phyloP scores from a whole-genome alignment of 1,140 invertebrate genomes.

The Meloidogyne hapla region DNA sequence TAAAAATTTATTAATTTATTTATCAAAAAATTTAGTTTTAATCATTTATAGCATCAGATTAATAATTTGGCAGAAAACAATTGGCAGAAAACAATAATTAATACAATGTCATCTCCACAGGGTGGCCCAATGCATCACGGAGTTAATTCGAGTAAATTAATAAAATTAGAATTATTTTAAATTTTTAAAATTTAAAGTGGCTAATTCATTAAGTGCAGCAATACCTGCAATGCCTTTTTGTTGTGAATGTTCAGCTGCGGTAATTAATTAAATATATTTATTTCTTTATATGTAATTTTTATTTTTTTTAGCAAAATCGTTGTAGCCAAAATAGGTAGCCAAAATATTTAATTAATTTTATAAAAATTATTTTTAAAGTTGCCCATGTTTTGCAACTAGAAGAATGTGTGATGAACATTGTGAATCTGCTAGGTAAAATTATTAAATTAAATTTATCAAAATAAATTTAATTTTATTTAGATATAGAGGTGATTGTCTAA shows the following conservation, averaged over 20 bases:
- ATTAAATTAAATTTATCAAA: background rate
- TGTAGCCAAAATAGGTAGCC: constrained; percentile 50
- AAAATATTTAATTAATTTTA: background rate
- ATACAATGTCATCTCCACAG: constrained; percentile 16
- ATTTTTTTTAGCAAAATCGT: constrained; percentile 45
- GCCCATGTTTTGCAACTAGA: constrained; percentile 61
- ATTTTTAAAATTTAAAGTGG: background rate
- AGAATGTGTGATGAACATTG: constrained; percentile 64
- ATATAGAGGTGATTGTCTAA: constrained; percentile 64
- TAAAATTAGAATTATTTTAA: background rate
- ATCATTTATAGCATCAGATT: background rate
- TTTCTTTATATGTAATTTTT: background rate
- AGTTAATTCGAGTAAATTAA: constrained; percentile 26
- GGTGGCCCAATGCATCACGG: background rate
- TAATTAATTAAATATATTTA: constrained; percentile 24
- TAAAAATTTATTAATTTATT: background rate
- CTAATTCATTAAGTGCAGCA: constrained; percentile 20
- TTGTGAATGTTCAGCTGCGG: constrained; percentile 52
- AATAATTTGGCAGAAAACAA: background rate
- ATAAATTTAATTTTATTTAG: constrained; percentile 39
- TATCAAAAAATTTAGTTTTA: background rate
- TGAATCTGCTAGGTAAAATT: constrained; percentile 57
- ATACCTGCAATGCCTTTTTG: constrained; percentile 41
- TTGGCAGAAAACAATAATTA: background rate
- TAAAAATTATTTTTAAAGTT: constrained; percentile 29